Evolutionary conservation across 2,797 vertebrate species (phyloP).

Genomic region (Microcaecilia unicolor): DNA sequence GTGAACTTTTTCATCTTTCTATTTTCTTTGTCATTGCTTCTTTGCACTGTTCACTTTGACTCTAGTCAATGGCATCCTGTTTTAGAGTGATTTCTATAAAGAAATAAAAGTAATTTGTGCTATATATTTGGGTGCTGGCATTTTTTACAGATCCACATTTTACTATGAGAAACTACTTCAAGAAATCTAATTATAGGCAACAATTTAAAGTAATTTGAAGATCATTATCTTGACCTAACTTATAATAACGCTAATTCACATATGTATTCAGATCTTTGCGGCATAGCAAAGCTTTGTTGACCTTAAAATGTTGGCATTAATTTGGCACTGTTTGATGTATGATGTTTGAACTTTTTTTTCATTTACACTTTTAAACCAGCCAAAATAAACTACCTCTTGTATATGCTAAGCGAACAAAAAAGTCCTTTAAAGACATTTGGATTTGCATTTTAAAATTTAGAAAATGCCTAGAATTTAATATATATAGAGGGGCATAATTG

Average conservation of each 20-base stretch:
- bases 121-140: no score
- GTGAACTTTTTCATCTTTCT: no score
- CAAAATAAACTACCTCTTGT: conserved; percentile 21
- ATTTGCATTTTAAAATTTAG: neutral
- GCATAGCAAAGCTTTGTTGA: conserved; percentile 1
- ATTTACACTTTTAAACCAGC: conserved; percentile 6
- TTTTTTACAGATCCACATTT: no score
- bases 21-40: no score
- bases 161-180: no score
- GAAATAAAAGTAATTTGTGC: no score
- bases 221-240: neutral
- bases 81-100: no score
- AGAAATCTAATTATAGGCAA: no score
- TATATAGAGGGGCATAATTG: no score
- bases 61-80: no score
- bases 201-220: no score
- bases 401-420: conserved; percentile 14
- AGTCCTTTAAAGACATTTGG: conserved; percentile 8
- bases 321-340: neutral
- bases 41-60: no score
- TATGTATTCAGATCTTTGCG: neutral
- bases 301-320: conserved; percentile 3
- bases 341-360: neutral
- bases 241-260: neutral
- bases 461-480: conserved; percentile 3